A percentile compares a stretch with the other conserved stretches of the same genome.
phyloP scores from a whole-genome alignment of 2,888 invertebrate genomes.

The Ectemnius cavifrons region DNA sequence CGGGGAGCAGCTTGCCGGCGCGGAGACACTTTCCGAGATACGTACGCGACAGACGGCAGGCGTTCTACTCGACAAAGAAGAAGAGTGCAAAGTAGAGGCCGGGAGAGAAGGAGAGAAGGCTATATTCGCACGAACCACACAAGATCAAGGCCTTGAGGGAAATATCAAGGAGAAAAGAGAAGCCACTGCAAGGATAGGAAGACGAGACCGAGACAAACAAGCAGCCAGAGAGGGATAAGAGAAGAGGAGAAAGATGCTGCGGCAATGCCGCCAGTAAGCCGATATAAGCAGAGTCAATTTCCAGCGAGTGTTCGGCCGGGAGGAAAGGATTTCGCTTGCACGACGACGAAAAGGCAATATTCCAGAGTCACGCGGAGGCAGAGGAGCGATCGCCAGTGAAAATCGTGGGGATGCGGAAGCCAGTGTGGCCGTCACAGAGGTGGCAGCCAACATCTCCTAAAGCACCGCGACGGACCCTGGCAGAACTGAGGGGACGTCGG shows the following conservation, averaged over 20 bases:
- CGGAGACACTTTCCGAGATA: conserved; percentile 28
- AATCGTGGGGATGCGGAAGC: conserved; percentile 11
- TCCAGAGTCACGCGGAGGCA: conserved; percentile 29
- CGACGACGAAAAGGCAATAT: conserved; percentile 65
- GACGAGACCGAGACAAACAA: conserved; percentile 4
- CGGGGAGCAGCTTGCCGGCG: too few relatives aligned
- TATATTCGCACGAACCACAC: conserved; percentile 4
- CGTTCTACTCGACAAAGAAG: conserved; percentile 27
- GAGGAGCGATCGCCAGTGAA: conserved; percentile 25
- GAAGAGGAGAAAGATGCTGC: conserved; percentile 48
- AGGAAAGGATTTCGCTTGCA: conserved; percentile 64
- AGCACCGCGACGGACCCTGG: conserved; percentile 10
- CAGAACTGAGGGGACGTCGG: background rate
- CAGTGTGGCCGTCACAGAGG: conserved; percentile 8
- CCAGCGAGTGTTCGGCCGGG: conserved; percentile 62
- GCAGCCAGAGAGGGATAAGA: conserved; percentile 25
- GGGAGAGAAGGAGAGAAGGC: background rate
- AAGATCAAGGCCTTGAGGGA: background rate
- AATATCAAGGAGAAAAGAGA: background rate
- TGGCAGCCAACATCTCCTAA: too few relatives aligned
- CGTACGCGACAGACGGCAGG: conserved; percentile 53
- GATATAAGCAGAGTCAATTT: conserved; percentile 66
- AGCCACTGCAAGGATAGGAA: background rate
- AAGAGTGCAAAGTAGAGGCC: conserved; percentile 13
- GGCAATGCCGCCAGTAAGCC: conserved; percentile 59